Evolutionary conservation across 2,888 invertebrate genomes (phyloP), one percentile per base, ranked within the genome.

Genomic region (Lordiphosa andalusiaca): DNA sequence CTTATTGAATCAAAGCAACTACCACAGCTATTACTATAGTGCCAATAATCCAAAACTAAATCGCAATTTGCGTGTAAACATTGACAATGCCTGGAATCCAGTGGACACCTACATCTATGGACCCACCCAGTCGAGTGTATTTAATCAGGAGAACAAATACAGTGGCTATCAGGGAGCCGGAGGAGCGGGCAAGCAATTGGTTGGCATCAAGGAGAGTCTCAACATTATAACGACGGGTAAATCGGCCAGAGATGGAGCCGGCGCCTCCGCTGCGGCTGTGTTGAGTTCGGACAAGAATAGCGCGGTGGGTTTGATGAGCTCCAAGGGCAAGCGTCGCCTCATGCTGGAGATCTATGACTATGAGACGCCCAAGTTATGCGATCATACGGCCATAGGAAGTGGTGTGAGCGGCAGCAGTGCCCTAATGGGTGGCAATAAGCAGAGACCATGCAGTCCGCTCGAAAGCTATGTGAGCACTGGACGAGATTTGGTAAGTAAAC

Each of bases 311-410:
- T 48, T 87, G 40, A 85, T 85, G 78, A 85, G 85, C 67, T 84
- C 75, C 46, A 89, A 89, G 69, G 87, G 88, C 54, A 90, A 89
- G 73, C 80, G 90, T 21, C 88, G 88, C 19, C 88, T 92, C 47
- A 90, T 95, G 70, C 93, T 94, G 46, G 93, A 93, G 83, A 94
- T 93, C 89, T 95, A 94, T 86, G 94, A 94, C 88, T 91, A 91
- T 67, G 93, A 93, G 73, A 92, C 94, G 42, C 96, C 96, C 3
- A 93, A 93, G 74, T 90, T 96, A 49, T 96, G 96, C 88, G 96
- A 96, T 68, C 96, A 96, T 83, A 92, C 96, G 66, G 91, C 93
- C 39, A 95, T 89, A 59, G 87, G 88, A 51, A 88, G 81, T 58
- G 84, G 81, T 9, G 72, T 81, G 7, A 77, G 75, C 36, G 87